Evolutionary conservation across 2,113 vertebrate genomes (phyloP).

Genomic region (Microcebus jonahi): DNA sequence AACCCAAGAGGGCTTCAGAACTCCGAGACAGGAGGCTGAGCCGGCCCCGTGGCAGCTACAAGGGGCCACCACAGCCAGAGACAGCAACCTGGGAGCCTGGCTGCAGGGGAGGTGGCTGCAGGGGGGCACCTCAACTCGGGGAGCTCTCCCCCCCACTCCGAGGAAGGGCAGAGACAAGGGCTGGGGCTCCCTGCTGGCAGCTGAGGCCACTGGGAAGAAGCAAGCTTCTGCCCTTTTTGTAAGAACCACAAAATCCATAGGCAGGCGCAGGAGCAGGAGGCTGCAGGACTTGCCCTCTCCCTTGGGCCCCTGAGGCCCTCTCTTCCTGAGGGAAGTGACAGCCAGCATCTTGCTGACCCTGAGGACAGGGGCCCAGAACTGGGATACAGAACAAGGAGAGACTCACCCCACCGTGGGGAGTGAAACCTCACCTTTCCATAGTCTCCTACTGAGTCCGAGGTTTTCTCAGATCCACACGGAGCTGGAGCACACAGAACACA

Average conservation of each 20-base stretch:
- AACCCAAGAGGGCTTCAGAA: neutral
- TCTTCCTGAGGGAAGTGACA: neutral
- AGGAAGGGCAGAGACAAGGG: neutral
- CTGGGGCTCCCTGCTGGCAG: neutral
- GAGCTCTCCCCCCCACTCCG: neutral
- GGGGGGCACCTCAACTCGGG: no score
- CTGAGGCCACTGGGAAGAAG: neutral
- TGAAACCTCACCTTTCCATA: neutral
- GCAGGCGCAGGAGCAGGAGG: neutral
- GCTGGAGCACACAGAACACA: neutral
- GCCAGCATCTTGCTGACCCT: neutral
- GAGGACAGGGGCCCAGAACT: no score
- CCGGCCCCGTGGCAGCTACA: rapidly evolving
- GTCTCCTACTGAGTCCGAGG: no score
- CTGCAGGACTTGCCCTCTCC: neutral
- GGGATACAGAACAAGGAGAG: neutral
- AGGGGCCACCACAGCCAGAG: neutral
- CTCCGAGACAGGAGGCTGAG: neutral
- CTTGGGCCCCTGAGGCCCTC: neutral
- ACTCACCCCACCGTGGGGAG: rapidly evolving
- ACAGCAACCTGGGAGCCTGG: no score
- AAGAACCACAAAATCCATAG: neutral
- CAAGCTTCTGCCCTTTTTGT: neutral
- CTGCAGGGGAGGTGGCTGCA: neutral
- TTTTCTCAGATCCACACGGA: neutral